Evolutionary conservation across 2,888 invertebrate species (phyloP), one percentile per base, ranked within the genome.

Genomic region (Sepioteuthis lessoniana): DNA sequence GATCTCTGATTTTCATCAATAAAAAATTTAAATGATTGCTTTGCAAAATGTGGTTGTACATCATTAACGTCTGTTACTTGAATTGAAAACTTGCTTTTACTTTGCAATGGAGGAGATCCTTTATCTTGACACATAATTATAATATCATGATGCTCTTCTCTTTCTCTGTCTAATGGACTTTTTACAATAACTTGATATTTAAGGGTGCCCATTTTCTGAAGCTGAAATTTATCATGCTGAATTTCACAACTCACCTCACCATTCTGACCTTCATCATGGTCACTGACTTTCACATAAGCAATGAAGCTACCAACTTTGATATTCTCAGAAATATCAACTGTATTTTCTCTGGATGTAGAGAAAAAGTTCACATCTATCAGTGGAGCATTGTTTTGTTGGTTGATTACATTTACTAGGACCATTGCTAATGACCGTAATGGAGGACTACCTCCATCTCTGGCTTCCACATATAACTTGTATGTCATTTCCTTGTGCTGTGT

Each of bases 271-370:
- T n/a, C 76, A 76, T 76, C 76, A n/a, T 76, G n/a, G n/a, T 76
- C 76, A 76, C 76, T 76, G n/a, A 76, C 76, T 76, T 76, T 76
- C n/a, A 76, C 76, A 76, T 76, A 76, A 76, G 76, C 76, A 76
- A 76, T 76, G 76, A 76, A 76, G 19, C 76, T 76, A 13, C 76
- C 76, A n/a, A 76, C 76, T 76, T 76, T 76, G 4, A 76, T 76
- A 13, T 76, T 3, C 35, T 76, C 76, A 76, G n/a, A 76, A 76
- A 76, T 76, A 76, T 76, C 76, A 76, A 76, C 76, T 76, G 76
- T 76, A n/a, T 76, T 76, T 76, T 76, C 76, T 76, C 35, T 76
- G n/a, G 76, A 76, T 35, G 76, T 76, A 35, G 76, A 76, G 76
- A 76, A 76, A 76, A 76, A 76, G 35, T 76, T 76, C 10, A 76